Conservation (phyloP, 2,113 vertebrate genomes). For the Spea multiplicata region DNA sequence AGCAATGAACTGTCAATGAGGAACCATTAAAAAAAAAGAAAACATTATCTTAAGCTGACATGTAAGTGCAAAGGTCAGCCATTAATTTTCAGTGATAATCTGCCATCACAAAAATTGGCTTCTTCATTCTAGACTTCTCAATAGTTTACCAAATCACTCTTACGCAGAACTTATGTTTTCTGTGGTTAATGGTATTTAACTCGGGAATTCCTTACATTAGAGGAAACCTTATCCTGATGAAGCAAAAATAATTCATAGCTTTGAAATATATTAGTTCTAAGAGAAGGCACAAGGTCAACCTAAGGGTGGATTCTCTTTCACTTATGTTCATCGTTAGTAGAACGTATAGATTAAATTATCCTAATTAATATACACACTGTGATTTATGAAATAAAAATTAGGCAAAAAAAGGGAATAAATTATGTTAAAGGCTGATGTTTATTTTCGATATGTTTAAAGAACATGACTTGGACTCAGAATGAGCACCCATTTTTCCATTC, state of each 20-base stretch:
- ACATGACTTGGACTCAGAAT: conserved; percentile 9
- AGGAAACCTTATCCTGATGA: conserved; percentile 17
- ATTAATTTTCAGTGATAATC: conserved; percentile 6
- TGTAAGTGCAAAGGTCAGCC: neutral
- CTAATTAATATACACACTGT: neutral
- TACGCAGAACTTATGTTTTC: conserved; percentile 7
- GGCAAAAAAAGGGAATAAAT: neutral
- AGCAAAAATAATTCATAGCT: neutral
- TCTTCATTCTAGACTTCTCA: neutral
- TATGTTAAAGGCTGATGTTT: neutral
- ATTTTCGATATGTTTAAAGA: conserved; percentile 15
- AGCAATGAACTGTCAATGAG: neutral
- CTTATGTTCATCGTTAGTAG: neutral
- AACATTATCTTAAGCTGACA: neutral
- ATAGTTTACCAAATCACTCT: conserved; percentile 4
- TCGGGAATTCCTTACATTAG: conserved; percentile 10
- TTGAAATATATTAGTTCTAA: conserved; percentile 5
- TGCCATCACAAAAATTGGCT: neutral
- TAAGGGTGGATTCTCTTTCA: conserved; percentile 1
- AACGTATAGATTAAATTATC: conserved; percentile 5
- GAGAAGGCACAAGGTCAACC: conserved; percentile 1
- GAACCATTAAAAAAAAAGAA: neutral
- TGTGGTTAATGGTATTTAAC: neutral
- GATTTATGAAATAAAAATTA: neutral
- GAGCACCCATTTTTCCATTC: neutral